Evolutionary conservation across 2,888 invertebrate genomes (phyloP).

Genomic region (Lydus trimaculatus): DNA sequence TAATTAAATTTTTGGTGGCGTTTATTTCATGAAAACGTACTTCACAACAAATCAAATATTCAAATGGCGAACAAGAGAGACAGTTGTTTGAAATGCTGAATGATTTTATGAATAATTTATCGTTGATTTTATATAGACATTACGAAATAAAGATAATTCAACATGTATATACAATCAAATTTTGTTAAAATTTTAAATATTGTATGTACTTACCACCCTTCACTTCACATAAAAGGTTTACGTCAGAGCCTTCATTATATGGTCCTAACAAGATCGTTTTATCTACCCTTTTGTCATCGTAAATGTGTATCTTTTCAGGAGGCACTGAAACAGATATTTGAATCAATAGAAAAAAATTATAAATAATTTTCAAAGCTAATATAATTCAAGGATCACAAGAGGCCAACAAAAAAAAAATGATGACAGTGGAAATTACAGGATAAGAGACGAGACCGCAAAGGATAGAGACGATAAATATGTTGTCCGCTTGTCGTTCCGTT

Average conservation of each 20-base stretch:
- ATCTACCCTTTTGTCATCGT: constrained; percentile 79
- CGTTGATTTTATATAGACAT: constrained; percentile 4
- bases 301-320: constrained; percentile 82
- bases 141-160: not conserved
- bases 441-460: constrained; percentile 45
- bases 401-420: constrained; percentile 50
- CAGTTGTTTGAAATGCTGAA: constrained; percentile 23
- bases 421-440: constrained; percentile 49
- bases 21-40: constrained; percentile 11
- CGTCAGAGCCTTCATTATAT: constrained; percentile 86
- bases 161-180: not conserved
- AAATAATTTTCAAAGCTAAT: not conserved
- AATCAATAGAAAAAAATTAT: not conserved
- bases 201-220: constrained; percentile 73
- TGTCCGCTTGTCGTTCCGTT: not conserved
- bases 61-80: constrained; percentile 27
- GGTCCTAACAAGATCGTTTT: constrained; percentile 78
- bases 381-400: constrained; percentile 11
- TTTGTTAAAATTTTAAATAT: not conserved
- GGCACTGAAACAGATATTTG: constrained; percentile 72
- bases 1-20: not conserved
- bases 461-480: constrained; percentile 43
- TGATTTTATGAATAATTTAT: constrained; percentile 32
- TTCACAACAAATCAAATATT: constrained; percentile 28
- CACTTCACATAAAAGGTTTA: constrained; percentile 83